Conservation (phyloP, 1,140 invertebrate species). For the Drosophila pectinifera region DNA sequence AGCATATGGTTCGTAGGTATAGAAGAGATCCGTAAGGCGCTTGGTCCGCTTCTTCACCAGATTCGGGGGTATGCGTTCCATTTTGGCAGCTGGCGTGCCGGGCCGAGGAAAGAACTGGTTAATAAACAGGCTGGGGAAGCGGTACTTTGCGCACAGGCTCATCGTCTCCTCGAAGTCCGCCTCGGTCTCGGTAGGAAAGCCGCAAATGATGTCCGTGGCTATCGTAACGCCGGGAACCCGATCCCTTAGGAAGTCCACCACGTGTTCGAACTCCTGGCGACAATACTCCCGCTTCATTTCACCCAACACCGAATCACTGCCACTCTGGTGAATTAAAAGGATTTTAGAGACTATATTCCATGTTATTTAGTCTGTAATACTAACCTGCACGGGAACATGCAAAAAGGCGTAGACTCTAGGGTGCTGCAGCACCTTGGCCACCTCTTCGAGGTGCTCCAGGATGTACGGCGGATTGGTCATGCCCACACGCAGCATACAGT, state of each 20-base stretch:
- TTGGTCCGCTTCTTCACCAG: conserved; percentile 96
- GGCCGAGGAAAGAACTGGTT: conserved; percentile 99
- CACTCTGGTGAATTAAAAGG: conserved; percentile 86
- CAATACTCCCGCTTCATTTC: conserved; percentile 99
- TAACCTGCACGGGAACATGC: conserved; percentile 96
- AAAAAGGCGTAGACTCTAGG: conserved; percentile 97
- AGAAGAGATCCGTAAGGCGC: conserved; percentile 94
- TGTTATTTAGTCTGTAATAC: too few species aligned
- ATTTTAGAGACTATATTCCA: background rate
- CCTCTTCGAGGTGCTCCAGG: conserved; percentile 96
- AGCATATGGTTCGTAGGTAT: conserved; percentile 94
- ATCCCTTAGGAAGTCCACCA: conserved; percentile 93
- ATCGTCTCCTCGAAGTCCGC: conserved; percentile 96
- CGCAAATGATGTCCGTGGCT: conserved; percentile 99
- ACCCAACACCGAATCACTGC: conserved; percentile 95
- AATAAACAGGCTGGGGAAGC: conserved; percentile 97
- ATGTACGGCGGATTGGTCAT: conserved; percentile 99
- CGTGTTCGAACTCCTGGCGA: conserved; percentile 93
- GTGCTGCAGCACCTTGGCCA: conserved; percentile 94
- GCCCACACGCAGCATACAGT: conserved; percentile 94
- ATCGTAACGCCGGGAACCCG: conserved; percentile 93
- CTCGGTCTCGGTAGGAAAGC: conserved; percentile 98
- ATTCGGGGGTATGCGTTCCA: conserved; percentile 91
- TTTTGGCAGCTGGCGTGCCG: conserved; percentile 96
- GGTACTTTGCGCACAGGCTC: conserved; percentile 93